Conservation (phyloP, 2,888 invertebrate genomes). For the Dynastes grantii region DNA sequence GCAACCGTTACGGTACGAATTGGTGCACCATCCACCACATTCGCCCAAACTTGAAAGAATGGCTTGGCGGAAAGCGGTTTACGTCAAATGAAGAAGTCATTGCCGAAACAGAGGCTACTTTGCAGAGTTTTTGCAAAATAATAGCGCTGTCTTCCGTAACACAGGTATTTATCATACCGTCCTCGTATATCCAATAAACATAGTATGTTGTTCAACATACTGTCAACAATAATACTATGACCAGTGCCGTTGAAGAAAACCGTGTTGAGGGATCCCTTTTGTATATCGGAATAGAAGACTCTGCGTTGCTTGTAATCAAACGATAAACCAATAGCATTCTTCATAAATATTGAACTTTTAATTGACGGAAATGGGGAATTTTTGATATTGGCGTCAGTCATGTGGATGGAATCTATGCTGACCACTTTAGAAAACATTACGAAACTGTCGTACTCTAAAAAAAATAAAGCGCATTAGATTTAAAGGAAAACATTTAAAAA, state of each 20-base stretch:
- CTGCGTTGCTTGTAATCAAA: conserved; percentile 81
- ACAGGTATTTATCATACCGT: too few relatives aligned
- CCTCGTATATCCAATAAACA: too few relatives aligned
- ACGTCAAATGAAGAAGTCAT: too few relatives aligned
- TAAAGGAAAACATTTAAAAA: background rate
- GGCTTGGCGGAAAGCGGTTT: too few relatives aligned
- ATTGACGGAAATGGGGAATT: conserved; percentile 87
- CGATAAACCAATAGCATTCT: conserved; percentile 89
- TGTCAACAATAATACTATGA: conserved; percentile 80
- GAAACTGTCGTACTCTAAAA: conserved; percentile 84
- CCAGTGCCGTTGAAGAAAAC: conserved; percentile 86
- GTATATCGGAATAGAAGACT: conserved; percentile 92
- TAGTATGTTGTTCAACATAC: conserved; percentile 69
- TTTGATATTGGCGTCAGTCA: conserved; percentile 80
- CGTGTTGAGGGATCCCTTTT: conserved; percentile 86
- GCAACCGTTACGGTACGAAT: too few relatives aligned
- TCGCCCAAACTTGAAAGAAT: too few relatives aligned
- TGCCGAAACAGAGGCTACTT: too few relatives aligned
- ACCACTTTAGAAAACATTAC: conserved; percentile 88
- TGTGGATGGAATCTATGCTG: conserved; percentile 86
- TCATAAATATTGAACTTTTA: conserved; percentile 80
- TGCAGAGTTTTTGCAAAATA: too few relatives aligned
- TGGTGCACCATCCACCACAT: too few relatives aligned
- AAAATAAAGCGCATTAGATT: conserved; percentile 1
- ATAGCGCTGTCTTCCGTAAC: too few relatives aligned